These are phyloP conservation scores for Acropora tenuis DNA, from an alignment of 64 coral and sea anemone species.

Conservation along the genomic window DNA sequence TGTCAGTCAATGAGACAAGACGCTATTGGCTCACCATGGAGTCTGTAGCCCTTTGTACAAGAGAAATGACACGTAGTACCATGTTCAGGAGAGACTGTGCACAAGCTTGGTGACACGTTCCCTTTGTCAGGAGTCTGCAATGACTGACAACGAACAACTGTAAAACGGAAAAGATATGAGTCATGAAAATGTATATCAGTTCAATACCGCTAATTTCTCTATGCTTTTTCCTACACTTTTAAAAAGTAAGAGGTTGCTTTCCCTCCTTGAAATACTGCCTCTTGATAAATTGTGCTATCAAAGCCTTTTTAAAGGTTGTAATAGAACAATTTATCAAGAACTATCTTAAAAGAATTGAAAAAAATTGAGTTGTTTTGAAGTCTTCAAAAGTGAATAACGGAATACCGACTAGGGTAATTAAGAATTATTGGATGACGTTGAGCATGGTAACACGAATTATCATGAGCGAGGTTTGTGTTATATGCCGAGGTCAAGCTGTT, in stretches of 20 bases:
- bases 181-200: background rate
- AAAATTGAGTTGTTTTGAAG: background rate
- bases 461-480: too few species aligned
- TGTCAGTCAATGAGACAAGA: conserved; percentile 29
- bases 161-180: background rate
- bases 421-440: too few species aligned
- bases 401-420: background rate
- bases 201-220: background rate
- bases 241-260: background rate
- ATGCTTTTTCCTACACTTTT: background rate
- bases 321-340: too few species aligned
- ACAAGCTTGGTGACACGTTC: conserved; percentile 7
- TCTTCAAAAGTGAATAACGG: background rate
- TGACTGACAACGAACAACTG: conserved; percentile 17
- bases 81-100: conserved; percentile 17
- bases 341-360: background rate
- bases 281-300: background rate
- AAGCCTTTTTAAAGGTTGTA: background rate
- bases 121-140: conserved; percentile 1
- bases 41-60: conserved; percentile 37
- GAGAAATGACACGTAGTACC: conserved; percentile 46
- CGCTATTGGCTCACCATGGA: conserved; percentile 23
- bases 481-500: too few species aligned
- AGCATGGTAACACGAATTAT: too few species aligned
- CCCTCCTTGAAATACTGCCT: background rate